Evolutionary conservation across 1,140 invertebrate species (phyloP), one percentile per base, ranked within the genome.

Genomic region (Akabosia matsudoensis): DNA sequence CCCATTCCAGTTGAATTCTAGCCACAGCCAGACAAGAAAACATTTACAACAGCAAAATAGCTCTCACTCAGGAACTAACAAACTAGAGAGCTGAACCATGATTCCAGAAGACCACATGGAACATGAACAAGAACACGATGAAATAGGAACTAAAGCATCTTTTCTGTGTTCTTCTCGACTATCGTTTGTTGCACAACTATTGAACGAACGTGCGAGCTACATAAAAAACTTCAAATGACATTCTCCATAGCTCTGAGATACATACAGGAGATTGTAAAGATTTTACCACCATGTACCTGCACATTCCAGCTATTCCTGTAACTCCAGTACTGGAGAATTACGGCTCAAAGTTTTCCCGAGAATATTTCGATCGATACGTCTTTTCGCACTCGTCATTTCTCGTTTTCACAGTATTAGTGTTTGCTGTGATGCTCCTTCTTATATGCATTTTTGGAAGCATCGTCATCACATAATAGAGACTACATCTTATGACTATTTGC

Each of bases 301-400:
- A n/a, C n/a, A n/a, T n/a, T n/a, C n/a, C n/a, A n/a, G n/a, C n/a
- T n/a, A n/a, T n/a, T n/a, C n/a, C n/a, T n/a, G n/a, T n/a, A n/a
- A n/a, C n/a, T n/a, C 37, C 18, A 18, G 7, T 56, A 24, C 54
- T 56, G 54, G 54, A 56, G 54, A 56, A 56, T 56, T 56, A 56
- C 54, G 54, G 24, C 54, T 67, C 30, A 67, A 67, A 67, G 31
- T 2, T 28, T 67, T 67, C 26, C 61, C 61, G 61, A 67, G 30
- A 7, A 67, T 30, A 67, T 31, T 67, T 67, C 61, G 61, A 67
- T 67, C 61, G 61, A 67, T 67, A 67, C 31, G 28, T 67, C 30
- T 31, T 30, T 31, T 67, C 61, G 61, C 30, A 67, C 24, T 67
- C 61, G 61, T 67, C 61, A 30, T 67, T 67, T 67, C 30, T 67